These are phyloP conservation scores for Sebastes fasciatus DNA, from an alignment of 2,113 vertebrate species.

Conservation along the genomic window DNA sequence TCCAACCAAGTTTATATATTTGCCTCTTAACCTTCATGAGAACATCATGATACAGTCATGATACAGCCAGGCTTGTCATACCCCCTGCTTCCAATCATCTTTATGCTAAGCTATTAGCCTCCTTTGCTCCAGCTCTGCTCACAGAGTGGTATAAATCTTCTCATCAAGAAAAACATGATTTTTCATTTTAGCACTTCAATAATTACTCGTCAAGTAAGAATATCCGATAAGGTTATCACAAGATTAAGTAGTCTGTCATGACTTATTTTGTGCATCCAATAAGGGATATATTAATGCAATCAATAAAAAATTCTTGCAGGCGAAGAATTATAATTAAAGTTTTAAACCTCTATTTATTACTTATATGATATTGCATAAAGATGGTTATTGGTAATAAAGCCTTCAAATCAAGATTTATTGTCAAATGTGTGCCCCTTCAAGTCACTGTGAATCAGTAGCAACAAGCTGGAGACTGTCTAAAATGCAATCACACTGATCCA, in stretches of 20 bases:
- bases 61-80: not conserved
- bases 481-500: not conserved
- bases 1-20: not conserved
- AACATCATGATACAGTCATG: not conserved
- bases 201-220: too few species aligned
- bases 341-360: not conserved
- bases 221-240: too few species aligned
- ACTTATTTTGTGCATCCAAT: not conserved
- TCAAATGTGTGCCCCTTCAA: not conserved
- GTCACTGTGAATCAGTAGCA: not conserved
- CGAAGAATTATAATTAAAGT: not conserved
- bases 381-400: not conserved
- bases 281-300: not conserved
- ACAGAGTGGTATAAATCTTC: not conserved
- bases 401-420: not conserved
- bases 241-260: too few species aligned
- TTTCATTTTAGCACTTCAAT: too few species aligned
- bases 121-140: not conserved
- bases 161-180: not conserved
- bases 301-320: not conserved
- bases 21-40: not conserved
- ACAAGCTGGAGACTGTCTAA: not conserved
- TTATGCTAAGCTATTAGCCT: not conserved
- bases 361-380: not conserved
- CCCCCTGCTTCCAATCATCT: too few species aligned